Evolutionary conservation across 2,888 invertebrate genomes (phyloP), one percentile per base, ranked within the genome.

Genomic region (Stenodera caucasica): DNA sequence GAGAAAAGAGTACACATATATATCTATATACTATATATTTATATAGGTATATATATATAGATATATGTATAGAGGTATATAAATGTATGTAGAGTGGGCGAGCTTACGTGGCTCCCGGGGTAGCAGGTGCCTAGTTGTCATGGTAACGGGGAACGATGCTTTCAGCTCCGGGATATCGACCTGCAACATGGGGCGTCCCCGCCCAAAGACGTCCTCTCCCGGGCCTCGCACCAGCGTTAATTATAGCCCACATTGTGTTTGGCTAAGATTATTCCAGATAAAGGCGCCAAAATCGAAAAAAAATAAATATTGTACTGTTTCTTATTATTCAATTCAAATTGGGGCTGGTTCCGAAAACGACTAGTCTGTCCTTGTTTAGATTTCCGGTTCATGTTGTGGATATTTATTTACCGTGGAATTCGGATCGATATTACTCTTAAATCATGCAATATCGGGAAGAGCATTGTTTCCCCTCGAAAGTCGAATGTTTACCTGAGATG

Each of bases 381-480:
- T n/a, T n/a, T n/a, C n/a, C n/a, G n/a, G n/a, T n/a, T n/a, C n/a
- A n/a, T n/a, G n/a, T n/a, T n/a, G n/a, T n/a, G n/a, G n/a, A n/a
- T n/a, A n/a, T n/a, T n/a, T n/a, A n/a, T n/a, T n/a, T n/a, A n/a
- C n/a, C n/a, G n/a, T n/a, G n/a, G n/a, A n/a, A n/a, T n/a, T n/a
- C 11, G 54, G 60, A 68, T 75, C 75, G 72, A 75, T 75, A 74
- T 67, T 71, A 67, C 68, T 75, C 75, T 73, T 70, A 73, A 73
- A 84, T 84, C 83, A 84, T 84, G 84, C 82, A 84, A 70, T 67
- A 58, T 40, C 9, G 64, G 61, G 58, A 53, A 61, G 68, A 82
- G 82, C 82, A 82, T 82, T 83, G 83, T 83, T 82, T 81, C 79
- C 84, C 84, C 84, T 55, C 84, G 84, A 83, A 83, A 52, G 54